These are phyloP conservation scores for Channa argus DNA, from an alignment of 2,113 vertebrate species.

Conservation along the genomic window DNA sequence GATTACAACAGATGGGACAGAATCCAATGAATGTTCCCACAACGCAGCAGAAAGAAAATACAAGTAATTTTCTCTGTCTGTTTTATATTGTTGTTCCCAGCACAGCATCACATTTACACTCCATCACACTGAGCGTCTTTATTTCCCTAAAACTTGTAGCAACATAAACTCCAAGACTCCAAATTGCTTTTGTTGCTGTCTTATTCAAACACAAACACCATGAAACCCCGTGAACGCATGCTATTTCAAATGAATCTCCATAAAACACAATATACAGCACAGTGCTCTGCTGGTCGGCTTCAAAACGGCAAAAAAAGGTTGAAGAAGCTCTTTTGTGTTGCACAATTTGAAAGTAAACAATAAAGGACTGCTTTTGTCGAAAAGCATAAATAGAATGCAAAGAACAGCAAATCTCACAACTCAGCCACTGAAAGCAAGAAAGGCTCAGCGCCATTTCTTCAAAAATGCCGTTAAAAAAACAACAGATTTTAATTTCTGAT, in stretches of 20 bases:
- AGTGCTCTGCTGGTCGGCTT: conserved; percentile 5
- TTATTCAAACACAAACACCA: conserved; percentile 74
- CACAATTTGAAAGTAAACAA: conserved; percentile 1
- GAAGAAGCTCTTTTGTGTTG: not conserved
- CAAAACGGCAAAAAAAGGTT: conserved; percentile 5
- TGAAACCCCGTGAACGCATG: conserved; percentile 61
- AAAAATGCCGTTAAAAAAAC: too few species aligned
- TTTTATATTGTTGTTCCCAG: conserved; percentile 90
- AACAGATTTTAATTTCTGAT: not conserved
- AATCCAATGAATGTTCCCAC: conserved; percentile 98
- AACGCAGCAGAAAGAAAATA: conserved; percentile 97
- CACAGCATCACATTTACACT: conserved; percentile 90
- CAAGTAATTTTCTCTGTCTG: conserved; percentile 95
- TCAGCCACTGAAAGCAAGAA: too few species aligned
- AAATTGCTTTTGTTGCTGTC: conserved; percentile 74
- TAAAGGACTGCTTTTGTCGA: not conserved
- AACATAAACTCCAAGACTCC: conserved; percentile 88
- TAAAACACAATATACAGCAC: conserved; percentile 42
- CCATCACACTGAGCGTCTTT: conserved; percentile 92
- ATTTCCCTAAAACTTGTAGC: conserved; percentile 89
- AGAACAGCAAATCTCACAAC: too few species aligned
- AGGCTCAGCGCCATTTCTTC: too few species aligned
- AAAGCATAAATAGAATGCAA: too few species aligned
- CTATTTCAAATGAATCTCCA: conserved; percentile 57
- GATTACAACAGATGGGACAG: conserved; percentile 99